Conservation (phyloP, 2,888 invertebrate species). For the Eurytoma adleriae region DNA sequence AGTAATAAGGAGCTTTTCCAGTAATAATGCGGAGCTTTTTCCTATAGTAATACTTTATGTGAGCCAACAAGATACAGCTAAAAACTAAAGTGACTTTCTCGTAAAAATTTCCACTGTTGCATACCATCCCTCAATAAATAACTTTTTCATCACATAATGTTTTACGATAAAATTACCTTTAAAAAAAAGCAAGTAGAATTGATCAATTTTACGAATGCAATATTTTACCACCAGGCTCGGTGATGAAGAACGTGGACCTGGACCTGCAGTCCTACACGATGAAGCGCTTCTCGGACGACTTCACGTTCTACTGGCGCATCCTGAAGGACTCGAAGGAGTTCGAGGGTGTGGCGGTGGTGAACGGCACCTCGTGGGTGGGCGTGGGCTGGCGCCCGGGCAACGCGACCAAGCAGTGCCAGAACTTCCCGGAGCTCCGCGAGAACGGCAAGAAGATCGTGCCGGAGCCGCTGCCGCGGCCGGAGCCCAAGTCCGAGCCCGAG, state of each 20-base stretch:
- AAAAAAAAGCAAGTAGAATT: background rate
- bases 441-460: constrained; percentile 68
- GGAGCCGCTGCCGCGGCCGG: constrained; percentile 72
- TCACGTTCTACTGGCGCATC: constrained; percentile 90
- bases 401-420: constrained; percentile 86
- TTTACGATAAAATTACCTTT: too few species aligned
- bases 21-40: too few species aligned
- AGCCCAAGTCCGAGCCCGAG: constrained; percentile 73
- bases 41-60: too few species aligned
- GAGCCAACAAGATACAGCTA: too few species aligned
- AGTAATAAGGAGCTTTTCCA: too few species aligned
- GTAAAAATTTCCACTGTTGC: background rate
- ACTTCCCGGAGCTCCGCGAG: constrained; percentile 84
- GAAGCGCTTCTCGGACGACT: constrained; percentile 84
- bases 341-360: constrained; percentile 91
- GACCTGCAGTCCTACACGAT: constrained; percentile 85
- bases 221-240: constrained; percentile 79
- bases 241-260: constrained; percentile 84
- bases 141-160: too few species aligned
- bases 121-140: background rate
- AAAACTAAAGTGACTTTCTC: too few species aligned
- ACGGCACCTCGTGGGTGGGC: constrained; percentile 88
- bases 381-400: constrained; percentile 94
- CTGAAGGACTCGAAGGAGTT: constrained; percentile 90
- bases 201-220: background rate